These are phyloP conservation scores for Polypterus senegalus DNA, from an alignment of 2,113 vertebrate species.

Conservation along the genomic window DNA sequence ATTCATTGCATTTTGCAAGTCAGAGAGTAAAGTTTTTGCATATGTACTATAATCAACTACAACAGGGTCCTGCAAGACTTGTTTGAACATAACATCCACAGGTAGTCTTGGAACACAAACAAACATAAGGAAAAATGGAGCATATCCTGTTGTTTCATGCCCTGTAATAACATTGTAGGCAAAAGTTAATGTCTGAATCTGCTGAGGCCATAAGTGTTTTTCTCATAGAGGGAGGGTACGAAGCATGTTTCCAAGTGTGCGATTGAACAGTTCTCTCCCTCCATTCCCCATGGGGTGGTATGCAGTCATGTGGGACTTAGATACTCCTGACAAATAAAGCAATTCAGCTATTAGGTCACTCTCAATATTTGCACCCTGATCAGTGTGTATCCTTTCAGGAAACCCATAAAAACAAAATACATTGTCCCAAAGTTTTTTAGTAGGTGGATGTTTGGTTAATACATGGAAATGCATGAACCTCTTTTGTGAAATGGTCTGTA, in stretches of 20 bases:
- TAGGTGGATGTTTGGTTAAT: conserved; percentile 10
- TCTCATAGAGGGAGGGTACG: neutral
- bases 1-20: conserved; percentile 10
- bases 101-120: conserved; percentile 12
- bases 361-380: conserved; percentile 16
- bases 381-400: conserved; percentile 4
- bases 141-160: conserved; percentile 16
- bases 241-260: conserved; percentile 10
- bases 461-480: conserved; percentile 8
- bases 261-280: conserved; percentile 10
- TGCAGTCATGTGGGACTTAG: conserved; percentile 13
- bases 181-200: conserved; percentile 16
- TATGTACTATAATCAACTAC: conserved; percentile 8
- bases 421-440: conserved; percentile 16
- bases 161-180: conserved; percentile 13
- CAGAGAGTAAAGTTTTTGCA: conserved; percentile 5
- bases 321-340: conserved; percentile 4
- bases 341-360: conserved; percentile 8
- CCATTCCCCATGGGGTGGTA: conserved; percentile 18
- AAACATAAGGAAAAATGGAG: conserved; percentile 17
- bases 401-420: conserved; percentile 11
- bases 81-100: conserved; percentile 12
- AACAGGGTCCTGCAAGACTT: conserved; percentile 4
- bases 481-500: conserved; percentile 12
- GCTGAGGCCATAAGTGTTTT: conserved; percentile 12